Conservation (phyloP, 2,888 invertebrate genomes). For the Trisateles emortualis region DNA sequence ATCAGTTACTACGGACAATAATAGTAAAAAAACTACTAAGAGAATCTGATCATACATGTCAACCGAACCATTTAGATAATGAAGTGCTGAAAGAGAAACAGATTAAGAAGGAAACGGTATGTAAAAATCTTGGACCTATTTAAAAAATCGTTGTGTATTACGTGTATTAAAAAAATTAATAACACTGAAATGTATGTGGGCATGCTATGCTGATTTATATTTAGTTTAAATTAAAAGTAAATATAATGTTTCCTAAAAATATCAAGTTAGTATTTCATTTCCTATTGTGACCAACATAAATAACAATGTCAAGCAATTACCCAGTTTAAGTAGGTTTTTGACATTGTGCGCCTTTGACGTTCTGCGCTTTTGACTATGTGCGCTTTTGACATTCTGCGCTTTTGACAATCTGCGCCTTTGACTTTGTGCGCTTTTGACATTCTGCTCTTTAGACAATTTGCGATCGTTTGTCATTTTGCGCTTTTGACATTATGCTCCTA, state of each 20-base stretch:
- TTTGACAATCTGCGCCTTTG: not conserved
- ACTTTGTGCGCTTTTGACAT: not conserved
- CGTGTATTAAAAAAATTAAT: slow-evolving; percentile 14
- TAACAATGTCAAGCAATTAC: slow-evolving; percentile 1
- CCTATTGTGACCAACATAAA: not conserved
- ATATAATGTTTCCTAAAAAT: not conserved
- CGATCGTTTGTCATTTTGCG: slow-evolving; percentile 1
- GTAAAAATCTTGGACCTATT: slow-evolving; percentile 16
- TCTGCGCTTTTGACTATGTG: no score
- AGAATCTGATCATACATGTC: no score
- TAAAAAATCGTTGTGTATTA: slow-evolving; percentile 17
- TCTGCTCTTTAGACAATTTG: not conserved
- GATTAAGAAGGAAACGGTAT: no score
- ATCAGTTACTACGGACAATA: slow-evolving; percentile 14
- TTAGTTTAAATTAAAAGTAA: not conserved
- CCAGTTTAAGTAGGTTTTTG: not conserved
- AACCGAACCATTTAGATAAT: no score
- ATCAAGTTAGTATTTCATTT: not conserved
- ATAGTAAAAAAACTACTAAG: slow-evolving; percentile 14
- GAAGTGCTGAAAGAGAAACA: no score
- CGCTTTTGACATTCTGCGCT: no score
- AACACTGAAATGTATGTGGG: slow-evolving; percentile 5
- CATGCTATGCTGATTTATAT: not conserved
- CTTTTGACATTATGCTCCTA: not conserved
- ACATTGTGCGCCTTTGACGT: no score